These are phyloP conservation scores for Oryzias melastigma DNA, from an alignment of 2,113 vertebrate species.

Conservation along the genomic window DNA sequence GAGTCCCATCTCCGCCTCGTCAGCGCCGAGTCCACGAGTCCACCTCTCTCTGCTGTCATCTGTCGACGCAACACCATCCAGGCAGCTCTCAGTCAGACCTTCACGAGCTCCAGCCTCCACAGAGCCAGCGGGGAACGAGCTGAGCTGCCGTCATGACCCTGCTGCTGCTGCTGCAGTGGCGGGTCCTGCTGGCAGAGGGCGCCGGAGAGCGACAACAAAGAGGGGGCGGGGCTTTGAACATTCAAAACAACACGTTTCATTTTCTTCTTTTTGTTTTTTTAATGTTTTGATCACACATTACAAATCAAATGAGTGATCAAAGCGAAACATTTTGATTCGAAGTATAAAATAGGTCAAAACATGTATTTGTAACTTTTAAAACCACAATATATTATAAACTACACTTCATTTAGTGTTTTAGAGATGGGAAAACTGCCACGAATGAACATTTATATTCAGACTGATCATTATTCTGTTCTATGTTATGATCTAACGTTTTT, in stretches of 20 bases:
- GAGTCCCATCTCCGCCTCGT: conserved; percentile 30
- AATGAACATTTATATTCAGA: too few relatives aligned
- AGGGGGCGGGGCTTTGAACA: neutral
- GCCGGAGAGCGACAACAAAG: conserved; percentile 25
- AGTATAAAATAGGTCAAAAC: neutral
- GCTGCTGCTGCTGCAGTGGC: conserved; percentile 1
- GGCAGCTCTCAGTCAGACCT: neutral
- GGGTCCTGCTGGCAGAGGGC: conserved; percentile 28
- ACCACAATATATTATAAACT: too few relatives aligned
- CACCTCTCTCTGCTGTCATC: neutral
- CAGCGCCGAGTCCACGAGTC: neutral
- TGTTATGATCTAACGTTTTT: too few relatives aligned
- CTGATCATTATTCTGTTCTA: too few relatives aligned
- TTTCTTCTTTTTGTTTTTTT: too few relatives aligned
- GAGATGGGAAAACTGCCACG: too few relatives aligned
- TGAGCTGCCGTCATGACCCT: conserved; percentile 12
- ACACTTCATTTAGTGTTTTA: too few relatives aligned
- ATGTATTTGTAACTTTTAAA: too few relatives aligned
- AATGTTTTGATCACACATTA: too few relatives aligned
- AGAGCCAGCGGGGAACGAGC: conserved; percentile 11
- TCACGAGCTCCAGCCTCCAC: neutral
- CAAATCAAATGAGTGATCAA: too few relatives aligned
- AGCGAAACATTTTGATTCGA: neutral
- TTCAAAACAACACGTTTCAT: neutral
- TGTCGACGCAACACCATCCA: conserved; percentile 6